Percentiles rank a stretch among this genome's conserved stretches.
These are phyloP conservation scores for Fukomys damarensis DNA, from an alignment of 2,113 vertebrate species.

Conservation along the genomic window DNA sequence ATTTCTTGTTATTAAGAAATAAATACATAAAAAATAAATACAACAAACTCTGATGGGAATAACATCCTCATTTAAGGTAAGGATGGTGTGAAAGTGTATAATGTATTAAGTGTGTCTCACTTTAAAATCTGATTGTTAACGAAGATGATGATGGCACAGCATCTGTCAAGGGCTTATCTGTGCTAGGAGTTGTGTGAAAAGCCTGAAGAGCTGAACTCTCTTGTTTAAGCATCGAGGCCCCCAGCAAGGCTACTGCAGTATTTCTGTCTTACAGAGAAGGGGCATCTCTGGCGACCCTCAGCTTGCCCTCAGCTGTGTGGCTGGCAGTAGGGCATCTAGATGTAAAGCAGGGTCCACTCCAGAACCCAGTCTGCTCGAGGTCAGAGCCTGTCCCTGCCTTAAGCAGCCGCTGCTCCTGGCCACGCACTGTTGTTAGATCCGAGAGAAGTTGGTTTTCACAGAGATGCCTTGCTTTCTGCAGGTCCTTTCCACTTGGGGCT, in stretches of 20 bases:
- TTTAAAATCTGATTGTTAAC: neutral
- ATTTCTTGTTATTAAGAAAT: conserved; percentile 29
- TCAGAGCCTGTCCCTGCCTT: neutral
- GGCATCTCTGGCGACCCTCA: neutral
- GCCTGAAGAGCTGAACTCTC: neutral
- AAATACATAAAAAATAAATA: neutral
- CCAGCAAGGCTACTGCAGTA: neutral
- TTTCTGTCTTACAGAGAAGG: neutral
- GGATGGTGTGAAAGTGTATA: neutral
- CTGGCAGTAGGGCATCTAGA: neutral
- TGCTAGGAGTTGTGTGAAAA: neutral
- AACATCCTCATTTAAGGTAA: neutral
- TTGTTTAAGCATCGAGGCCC: neutral
- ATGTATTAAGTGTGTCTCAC: neutral
- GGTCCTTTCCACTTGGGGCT: neutral
- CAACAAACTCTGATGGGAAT: neutral
- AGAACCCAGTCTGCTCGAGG: neutral
- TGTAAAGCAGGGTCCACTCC: neutral
- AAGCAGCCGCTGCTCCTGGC: neutral
- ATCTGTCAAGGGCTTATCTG: neutral
- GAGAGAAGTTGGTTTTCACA: conserved; percentile 25
- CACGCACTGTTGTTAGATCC: neutral
- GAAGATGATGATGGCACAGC: fast-evolving
- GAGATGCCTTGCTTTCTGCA: conserved; percentile 21
- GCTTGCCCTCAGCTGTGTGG: neutral